phyloP scores from a whole-genome alignment of 92 coral and sea anemone genomes.

The Ricordea florida region DNA sequence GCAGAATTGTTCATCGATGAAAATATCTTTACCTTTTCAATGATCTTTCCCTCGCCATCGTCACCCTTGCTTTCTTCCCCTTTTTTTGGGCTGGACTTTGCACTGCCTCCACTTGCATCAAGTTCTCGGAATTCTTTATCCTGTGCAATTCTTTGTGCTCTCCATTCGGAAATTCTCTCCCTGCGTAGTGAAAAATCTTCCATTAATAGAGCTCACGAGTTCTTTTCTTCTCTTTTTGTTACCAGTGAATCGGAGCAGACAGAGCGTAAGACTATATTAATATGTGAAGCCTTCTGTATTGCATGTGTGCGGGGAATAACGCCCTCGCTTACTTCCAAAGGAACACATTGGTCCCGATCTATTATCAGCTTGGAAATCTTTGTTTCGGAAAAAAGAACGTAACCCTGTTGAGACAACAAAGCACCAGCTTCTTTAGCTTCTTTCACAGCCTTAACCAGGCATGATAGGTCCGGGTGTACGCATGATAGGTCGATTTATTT shows the following conservation, averaged over 20 bases:
- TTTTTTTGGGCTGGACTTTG: background rate
- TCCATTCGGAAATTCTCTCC: background rate
- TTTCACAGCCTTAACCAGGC: background rate
- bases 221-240: background rate
- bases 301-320: background rate
- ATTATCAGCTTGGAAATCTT: background rate
- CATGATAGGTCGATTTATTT: too few relatives aligned
- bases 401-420: background rate
- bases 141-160: background rate
- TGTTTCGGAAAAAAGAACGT: background rate
- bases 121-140: background rate
- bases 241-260: background rate
- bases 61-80: background rate
- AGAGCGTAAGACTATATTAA: background rate
- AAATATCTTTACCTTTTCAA: too few relatives aligned
- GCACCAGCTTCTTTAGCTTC: background rate
- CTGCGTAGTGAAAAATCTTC: background rate
- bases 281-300: background rate
- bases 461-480: too few relatives aligned
- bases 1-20: background rate
- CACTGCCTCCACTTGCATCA: background rate
- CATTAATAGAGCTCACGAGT: background rate
- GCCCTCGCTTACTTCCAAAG: background rate
- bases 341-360: background rate
- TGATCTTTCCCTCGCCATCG: too few relatives aligned